These are phyloP conservation scores for Himalopsyche anomala DNA, from an alignment of 2,888 invertebrate genomes.

Conservation along the genomic window DNA sequence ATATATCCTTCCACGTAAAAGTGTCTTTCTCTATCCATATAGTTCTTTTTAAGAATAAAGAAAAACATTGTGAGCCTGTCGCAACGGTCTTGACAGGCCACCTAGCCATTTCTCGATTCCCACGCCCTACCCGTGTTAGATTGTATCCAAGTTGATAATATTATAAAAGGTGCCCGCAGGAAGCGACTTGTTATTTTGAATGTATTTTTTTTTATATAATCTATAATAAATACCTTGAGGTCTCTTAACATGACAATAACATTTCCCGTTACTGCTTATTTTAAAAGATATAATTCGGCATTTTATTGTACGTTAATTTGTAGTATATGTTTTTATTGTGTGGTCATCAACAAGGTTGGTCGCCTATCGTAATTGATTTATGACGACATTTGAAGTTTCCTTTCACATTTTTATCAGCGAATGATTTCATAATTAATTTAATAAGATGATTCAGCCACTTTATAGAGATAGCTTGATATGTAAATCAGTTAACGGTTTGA, in stretches of 20 bases:
- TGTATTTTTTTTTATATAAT: neutral
- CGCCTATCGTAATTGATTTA: neutral
- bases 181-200: slow-evolving; percentile 14
- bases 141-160: slow-evolving; percentile 12
- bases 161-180: slow-evolving; percentile 23
- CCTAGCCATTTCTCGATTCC: slow-evolving; percentile 46
- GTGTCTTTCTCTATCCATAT: neutral
- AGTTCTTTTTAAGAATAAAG: slow-evolving; percentile 5
- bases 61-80: neutral
- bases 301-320: neutral
- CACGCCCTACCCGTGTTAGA: slow-evolving; percentile 50
- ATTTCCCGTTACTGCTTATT: neutral
- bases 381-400: too few relatives aligned
- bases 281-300: neutral
- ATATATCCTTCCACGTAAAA: slow-evolving; percentile 7
- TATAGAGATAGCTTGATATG: too few relatives aligned
- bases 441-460: neutral
- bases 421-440: neutral
- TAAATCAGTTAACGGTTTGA: too few relatives aligned
- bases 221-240: neutral
- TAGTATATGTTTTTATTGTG: neutral
- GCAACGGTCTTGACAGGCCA: neutral
- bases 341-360: neutral
- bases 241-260: neutral
- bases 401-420: neutral